Percentiles rank a stretch among this genome's conserved stretches.
Evolutionary conservation across 92 coral and sea anemone species (phyloP).

Genomic region (Porites divaricata): DNA sequence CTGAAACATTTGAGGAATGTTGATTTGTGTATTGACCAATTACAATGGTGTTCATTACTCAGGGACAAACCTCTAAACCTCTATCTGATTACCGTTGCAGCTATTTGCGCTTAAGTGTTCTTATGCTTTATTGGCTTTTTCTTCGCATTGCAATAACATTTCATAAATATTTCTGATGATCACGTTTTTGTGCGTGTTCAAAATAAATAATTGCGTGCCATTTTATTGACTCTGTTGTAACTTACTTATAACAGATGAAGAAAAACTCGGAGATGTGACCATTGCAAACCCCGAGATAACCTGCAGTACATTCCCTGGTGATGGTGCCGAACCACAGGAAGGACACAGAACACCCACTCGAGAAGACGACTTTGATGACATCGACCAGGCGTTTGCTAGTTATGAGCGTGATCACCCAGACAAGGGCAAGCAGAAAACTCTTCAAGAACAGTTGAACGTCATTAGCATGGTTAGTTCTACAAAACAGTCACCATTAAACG

Average conservation of each 20-base stretch:
- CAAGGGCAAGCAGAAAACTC: background rate
- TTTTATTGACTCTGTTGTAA: background rate
- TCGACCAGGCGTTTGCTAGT: slow-evolving; percentile 87
- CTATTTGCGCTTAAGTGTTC: too few species aligned
- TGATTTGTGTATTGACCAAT: too few species aligned
- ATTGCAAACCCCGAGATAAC: slow-evolving; percentile 10
- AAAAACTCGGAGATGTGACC: slow-evolving; percentile 9
- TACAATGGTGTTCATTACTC: too few species aligned
- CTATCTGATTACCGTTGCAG: too few species aligned
- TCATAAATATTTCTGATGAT: too few species aligned
- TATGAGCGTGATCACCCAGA: slow-evolving; percentile 61
- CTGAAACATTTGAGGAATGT: too few species aligned
- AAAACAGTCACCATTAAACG: too few species aligned
- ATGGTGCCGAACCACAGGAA: slow-evolving; percentile 25
- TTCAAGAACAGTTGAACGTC: slow-evolving; percentile 35
- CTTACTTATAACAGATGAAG: background rate
- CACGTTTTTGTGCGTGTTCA: too few species aligned
- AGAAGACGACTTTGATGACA: slow-evolving; percentile 68
- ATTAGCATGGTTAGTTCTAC: slow-evolving; percentile 36
- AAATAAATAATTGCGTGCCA: too few species aligned
- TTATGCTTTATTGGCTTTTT: too few species aligned
- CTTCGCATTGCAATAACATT: too few species aligned
- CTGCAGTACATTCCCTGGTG: slow-evolving; percentile 6
- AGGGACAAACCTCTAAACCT: too few species aligned
- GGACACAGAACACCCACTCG: slow-evolving; percentile 15